These are phyloP conservation scores for Formica aserva DNA, from an alignment of 2,888 invertebrate genomes.

Conservation along the genomic window DNA sequence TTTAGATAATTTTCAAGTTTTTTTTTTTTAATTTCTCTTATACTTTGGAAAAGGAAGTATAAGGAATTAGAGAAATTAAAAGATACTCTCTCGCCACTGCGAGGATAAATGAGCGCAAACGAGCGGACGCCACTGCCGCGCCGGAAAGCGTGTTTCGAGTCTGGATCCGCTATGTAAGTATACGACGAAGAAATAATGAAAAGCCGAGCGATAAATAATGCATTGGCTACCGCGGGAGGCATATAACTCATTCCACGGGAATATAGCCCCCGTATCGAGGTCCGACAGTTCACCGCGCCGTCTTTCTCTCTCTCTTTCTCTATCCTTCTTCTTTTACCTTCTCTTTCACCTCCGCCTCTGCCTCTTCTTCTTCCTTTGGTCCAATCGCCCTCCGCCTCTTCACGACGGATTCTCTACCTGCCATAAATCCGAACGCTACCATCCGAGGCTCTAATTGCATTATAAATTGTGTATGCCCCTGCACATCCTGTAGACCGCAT, in stretches of 20 bases:
- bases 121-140: slow-evolving; percentile 30
- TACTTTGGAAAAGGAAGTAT: background rate
- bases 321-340: slow-evolving; percentile 57
- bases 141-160: slow-evolving; percentile 67
- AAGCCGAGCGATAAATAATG: slow-evolving; percentile 85
- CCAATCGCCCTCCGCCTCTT: slow-evolving; percentile 59
- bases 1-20: background rate
- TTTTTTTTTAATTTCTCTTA: background rate
- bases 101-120: slow-evolving; percentile 40
- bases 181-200: slow-evolving; percentile 83
- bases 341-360: slow-evolving; percentile 54
- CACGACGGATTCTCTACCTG: slow-evolving; percentile 78
- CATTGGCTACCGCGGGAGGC: slow-evolving; percentile 84
- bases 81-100: background rate
- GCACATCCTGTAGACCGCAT: slow-evolving; percentile 78
- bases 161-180: slow-evolving; percentile 51
- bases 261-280: slow-evolving; percentile 69
- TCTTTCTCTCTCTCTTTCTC: slow-evolving; percentile 36
- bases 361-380: slow-evolving; percentile 33
- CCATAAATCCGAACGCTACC: slow-evolving; percentile 85
- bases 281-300: slow-evolving; percentile 56
- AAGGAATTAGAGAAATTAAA: slow-evolving; percentile 11
- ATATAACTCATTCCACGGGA: slow-evolving; percentile 84
- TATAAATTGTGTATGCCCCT: slow-evolving; percentile 85
- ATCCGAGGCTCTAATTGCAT: slow-evolving; percentile 85